phyloP scores from a whole-genome alignment of 2,113 vertebrate genomes.

The Furnarius figulus region DNA sequence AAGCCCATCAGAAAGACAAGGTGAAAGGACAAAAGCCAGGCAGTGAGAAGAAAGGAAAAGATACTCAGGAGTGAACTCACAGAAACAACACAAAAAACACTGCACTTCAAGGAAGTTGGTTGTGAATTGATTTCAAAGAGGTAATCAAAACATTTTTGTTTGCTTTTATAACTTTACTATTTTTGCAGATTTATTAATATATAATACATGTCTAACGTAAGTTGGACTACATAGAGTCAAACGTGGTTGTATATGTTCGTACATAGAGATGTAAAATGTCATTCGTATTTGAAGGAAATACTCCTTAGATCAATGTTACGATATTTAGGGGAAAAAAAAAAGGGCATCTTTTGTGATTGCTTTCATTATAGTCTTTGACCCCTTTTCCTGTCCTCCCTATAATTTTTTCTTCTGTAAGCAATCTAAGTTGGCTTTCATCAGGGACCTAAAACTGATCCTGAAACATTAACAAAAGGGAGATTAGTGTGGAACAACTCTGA shows the following conservation, averaged over 20 bases:
- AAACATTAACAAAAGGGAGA: not conserved
- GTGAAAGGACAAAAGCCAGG: not conserved
- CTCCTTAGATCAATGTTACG: not conserved
- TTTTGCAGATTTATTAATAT: not conserved
- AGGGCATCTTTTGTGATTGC: not conserved
- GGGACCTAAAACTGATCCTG: not conserved
- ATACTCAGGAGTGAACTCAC: not conserved
- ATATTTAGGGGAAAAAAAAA: not conserved
- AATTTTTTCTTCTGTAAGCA: not conserved
- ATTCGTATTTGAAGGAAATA: not conserved
- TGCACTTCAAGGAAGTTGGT: not conserved
- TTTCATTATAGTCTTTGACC: not conserved
- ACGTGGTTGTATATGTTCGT: not conserved
- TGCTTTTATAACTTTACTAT: not conserved
- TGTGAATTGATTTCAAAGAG: not conserved
- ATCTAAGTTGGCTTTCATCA: not conserved
- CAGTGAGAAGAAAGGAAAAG: not conserved
- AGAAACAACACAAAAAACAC: not conserved
- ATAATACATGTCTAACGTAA: not conserved
- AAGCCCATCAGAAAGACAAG: not conserved
- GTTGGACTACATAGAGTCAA: not conserved
- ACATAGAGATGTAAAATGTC: accelerated
- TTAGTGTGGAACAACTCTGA: not conserved
- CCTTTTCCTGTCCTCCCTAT: not conserved
- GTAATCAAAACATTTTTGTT: not conserved